Base-by-base conservation (phyloP, 92 coral and sea anemone genomes). In the Epizoanthus rinbou region DNA sequence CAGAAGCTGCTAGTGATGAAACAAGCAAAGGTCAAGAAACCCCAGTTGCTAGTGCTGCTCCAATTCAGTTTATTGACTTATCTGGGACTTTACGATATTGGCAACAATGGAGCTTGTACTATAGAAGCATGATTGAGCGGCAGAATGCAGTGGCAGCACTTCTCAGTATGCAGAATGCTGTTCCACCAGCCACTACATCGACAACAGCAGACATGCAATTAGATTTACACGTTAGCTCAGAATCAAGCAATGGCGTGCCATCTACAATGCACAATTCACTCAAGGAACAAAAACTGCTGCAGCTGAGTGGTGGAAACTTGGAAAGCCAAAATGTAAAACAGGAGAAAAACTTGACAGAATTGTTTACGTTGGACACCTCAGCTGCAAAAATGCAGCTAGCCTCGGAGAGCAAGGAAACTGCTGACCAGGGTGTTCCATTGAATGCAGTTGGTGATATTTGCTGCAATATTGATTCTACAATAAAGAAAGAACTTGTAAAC, bases 41-140 rank as follows among this genome's bases (percentile, higher is more conserved):
- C 37, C 85, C 21, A n/a, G 19, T 13, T 21, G 6, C 39, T 7
- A n/a, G 66, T 57, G 41, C 47, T 25, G 39, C 85, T 19, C 74
- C 90, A 66, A 80, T 85, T 5, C 98, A 91, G 90, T 93, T 92
- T 60, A 93, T 93, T 85, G 98, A 93, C 80, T 82, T 93, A 69
- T 92, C 98, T 21, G 90, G 95, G 70, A 91, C 98, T 58, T 74
- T 91, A 82, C 82, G 95, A 50, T 93, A 93, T 82, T 93, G 98
- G 95, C 98, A 93, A 52, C 97, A 93, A 63, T 86, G 90, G 69
- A 88, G 85, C 66, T 84, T 93, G 66, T 82, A 91, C 82, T 93
- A 91, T 79, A 89, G 91, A 58, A 91, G 81, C 73, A 21, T 78
- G 69, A 63, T 78, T 41, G 82, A 78, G 50, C 85, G 89, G 67